Percentiles rank a stretch among this genome's conserved stretches.
Conservation (phyloP, 2,797 vertebrate genomes). For the Helarctos malayanus region DNA sequence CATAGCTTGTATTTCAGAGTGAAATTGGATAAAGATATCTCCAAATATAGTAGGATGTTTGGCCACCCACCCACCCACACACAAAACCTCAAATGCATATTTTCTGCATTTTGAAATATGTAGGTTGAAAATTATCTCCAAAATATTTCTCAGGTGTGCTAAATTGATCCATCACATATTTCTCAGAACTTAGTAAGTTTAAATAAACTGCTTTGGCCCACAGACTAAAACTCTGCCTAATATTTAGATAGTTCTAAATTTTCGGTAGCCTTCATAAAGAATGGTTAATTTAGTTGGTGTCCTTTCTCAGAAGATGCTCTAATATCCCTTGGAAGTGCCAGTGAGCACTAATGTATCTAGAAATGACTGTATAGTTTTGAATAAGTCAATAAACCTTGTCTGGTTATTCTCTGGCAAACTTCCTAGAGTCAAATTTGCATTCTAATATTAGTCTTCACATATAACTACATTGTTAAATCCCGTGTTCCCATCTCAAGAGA, state of each 20-base stretch:
- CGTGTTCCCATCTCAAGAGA: background rate
- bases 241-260: background rate
- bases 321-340: background rate
- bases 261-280: background rate
- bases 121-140: background rate
- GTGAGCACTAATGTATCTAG: background rate
- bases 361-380: background rate
- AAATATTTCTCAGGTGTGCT: background rate
- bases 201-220: background rate
- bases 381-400: background rate
- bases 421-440: background rate
- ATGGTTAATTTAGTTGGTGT: background rate
- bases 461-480: background rate
- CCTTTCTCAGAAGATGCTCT: background rate
- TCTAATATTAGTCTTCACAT: background rate
- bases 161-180: background rate
- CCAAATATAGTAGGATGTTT: background rate
- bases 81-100: background rate
- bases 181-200: background rate
- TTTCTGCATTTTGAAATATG: background rate
- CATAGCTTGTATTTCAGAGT: background rate
- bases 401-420: background rate
- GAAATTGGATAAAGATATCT: background rate
- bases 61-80: too few species aligned
- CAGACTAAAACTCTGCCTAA: background rate